Evolutionary conservation across 2,888 invertebrate species (phyloP).

Genomic region (Tortricodes alternella): DNA sequence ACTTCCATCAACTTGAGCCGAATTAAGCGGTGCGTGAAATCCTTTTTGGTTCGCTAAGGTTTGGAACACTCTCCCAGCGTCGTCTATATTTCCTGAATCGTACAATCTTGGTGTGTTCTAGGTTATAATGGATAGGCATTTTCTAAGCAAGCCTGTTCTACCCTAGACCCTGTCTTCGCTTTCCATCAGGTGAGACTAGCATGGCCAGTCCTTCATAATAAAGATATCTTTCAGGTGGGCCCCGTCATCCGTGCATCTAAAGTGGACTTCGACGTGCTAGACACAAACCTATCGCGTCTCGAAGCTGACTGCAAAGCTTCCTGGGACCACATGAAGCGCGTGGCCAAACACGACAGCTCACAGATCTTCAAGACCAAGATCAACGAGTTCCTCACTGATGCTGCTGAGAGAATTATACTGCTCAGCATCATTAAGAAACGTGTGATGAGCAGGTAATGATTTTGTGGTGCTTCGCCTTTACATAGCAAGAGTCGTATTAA

Average conservation of each 20-base stretch:
- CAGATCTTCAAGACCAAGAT: slow-evolving; percentile 94
- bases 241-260: slow-evolving; percentile 95
- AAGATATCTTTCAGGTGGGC: slow-evolving; percentile 91
- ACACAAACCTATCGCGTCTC: slow-evolving; percentile 91
- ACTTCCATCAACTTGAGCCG: no score
- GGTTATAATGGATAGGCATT: no score
- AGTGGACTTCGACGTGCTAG: slow-evolving; percentile 97
- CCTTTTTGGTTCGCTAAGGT: no score
- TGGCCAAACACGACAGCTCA: slow-evolving; percentile 96
- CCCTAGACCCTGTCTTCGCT: no score
- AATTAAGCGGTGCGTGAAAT: no score
- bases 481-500: no score
- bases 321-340: slow-evolving; percentile 97
- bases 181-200: no score
- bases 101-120: no score
- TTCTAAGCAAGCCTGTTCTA: no score
- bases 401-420: slow-evolving; percentile 98
- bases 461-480: neutral
- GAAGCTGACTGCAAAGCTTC: slow-evolving; percentile 98
- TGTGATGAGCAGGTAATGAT: slow-evolving; percentile 90
- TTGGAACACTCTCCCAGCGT: no score
- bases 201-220: no score
- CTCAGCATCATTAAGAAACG: slow-evolving; percentile 95
- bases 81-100: no score
- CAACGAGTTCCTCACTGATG: slow-evolving; percentile 97